Evolutionary conservation across 2,797 vertebrate species (phyloP).

Genomic region (Knipowitschia caucasica): DNA sequence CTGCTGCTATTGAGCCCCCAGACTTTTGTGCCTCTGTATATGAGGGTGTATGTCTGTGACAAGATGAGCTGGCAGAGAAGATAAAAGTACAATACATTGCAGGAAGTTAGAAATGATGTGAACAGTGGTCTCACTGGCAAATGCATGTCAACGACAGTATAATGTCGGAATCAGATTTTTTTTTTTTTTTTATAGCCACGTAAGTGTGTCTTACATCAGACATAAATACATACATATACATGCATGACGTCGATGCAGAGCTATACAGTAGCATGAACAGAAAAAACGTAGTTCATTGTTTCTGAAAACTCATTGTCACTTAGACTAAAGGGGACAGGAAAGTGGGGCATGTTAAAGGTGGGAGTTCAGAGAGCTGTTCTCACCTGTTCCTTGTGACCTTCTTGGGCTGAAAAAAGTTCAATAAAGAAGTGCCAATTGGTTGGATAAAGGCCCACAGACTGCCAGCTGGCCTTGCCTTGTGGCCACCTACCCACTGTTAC

Average conservation of each 20-base stretch:
- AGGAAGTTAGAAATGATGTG: constrained; percentile 17
- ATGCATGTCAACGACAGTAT: constrained; percentile 29
- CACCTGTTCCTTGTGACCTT: constrained; percentile 56
- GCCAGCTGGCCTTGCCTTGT: constrained; percentile 54
- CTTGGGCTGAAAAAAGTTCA: constrained; percentile 53
- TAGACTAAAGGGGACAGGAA: constrained; percentile 69
- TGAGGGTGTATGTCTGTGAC: constrained; percentile 28
- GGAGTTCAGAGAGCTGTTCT: constrained; percentile 49
- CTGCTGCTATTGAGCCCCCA: constrained; percentile 78
- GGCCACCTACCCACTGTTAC: constrained; percentile 66
- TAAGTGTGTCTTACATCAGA: too few species aligned
- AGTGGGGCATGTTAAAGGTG: constrained; percentile 69
- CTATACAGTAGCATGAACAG: constrained; percentile 26
- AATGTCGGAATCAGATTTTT: constrained; percentile 21
- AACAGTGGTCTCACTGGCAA: constrained; percentile 32
- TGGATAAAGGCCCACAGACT: constrained; percentile 63
- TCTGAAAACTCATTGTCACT: constrained; percentile 64
- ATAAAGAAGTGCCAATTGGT: constrained; percentile 65
- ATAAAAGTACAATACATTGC: constrained; percentile 46
- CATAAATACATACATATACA: constrained; percentile 24
- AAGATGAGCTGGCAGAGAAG: not conserved
- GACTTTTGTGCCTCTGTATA: constrained; percentile 60
- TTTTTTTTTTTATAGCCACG: too few species aligned
- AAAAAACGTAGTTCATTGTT: too few species aligned
- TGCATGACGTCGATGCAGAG: not conserved